Evolutionary conservation across 2,888 invertebrate species (phyloP), one percentile per base, ranked within the genome.

Genomic region (Megaustenia siamemsis): DNA sequence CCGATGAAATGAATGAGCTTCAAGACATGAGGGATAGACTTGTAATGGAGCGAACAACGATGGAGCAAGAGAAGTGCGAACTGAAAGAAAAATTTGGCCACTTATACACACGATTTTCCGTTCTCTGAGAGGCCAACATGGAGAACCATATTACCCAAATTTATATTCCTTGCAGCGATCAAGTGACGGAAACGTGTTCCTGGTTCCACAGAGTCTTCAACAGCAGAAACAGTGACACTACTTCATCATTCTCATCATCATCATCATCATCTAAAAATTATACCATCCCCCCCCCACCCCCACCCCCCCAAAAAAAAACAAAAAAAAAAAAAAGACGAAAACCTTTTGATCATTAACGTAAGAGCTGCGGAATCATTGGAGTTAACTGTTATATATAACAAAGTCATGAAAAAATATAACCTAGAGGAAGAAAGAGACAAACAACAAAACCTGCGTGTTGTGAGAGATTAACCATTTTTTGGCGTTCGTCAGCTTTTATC

Each of bases 81-180:
- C 96, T 98, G 88, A 97, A 97, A 93, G 97, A 97, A 89, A 96
- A 97, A 92, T 98, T 97, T 94, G 96, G 97, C 56, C 96, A 96
- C 89, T 95, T 98, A 12, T 98, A 98, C 94, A 95, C 97, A 87
- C 98, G 98, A 97, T 98, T 87, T 98, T 98, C 95, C 97, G 97
- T 95, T 97, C 93, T 96, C 94, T 98, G 82, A 96, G 98, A 90
- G 98, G 98, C 94, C 95, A 97, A 0, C 97, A 97, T 87, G 98
- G 98, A 0, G 96, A 97, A 92, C 97, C 97, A 0, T 97, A 93
- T 92, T 97, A 97, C 12, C 97, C 97, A 0, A 96, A 96, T 86
- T 97, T 97, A 91, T 98, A 96, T 94, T 97, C 97, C 82, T 95
- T 98, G 91, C 98, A 98, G 93, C 97, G 97, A 91, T 96, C 98